Evolutionary conservation across 2,888 invertebrate species (phyloP).

Genomic region (Brenthis hecate): DNA sequence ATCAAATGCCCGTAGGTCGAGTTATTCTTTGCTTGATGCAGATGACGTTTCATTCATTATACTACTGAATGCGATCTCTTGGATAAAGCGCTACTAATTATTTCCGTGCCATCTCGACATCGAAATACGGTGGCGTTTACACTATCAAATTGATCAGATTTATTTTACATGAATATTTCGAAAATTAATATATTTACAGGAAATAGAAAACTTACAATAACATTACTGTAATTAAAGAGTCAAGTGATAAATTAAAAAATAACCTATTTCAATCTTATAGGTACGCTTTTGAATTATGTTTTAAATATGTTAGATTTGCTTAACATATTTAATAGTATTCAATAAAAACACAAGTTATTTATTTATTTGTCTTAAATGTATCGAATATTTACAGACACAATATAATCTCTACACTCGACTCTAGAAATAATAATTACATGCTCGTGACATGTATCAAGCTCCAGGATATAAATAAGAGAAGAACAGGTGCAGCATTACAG

Average conservation of each 20-base stretch:
- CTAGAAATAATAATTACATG: slow-evolving; percentile 47
- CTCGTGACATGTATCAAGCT: slow-evolving; percentile 48
- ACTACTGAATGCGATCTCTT: slow-evolving; percentile 72
- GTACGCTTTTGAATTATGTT: too few species aligned
- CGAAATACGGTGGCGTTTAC: slow-evolving; percentile 55
- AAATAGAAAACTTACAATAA: not conserved
- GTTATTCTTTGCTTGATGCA: slow-evolving; percentile 26
- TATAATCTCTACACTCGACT: slow-evolving; percentile 34
- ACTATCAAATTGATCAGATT: slow-evolving; percentile 37
- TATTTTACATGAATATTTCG: not conserved
- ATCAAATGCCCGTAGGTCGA: slow-evolving; percentile 15
- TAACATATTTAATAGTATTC: too few species aligned
- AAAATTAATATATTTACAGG: not conserved
- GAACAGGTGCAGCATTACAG: slow-evolving; percentile 63
- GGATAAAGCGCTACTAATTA: slow-evolving; percentile 76
- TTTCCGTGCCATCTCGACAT: slow-evolving; percentile 71
- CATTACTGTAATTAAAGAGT: not conserved
- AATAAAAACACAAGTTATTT: too few species aligned
- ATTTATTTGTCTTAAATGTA: too few species aligned
- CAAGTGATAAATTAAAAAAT: not conserved
- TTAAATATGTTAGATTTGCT: too few species aligned
- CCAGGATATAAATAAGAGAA: slow-evolving; percentile 59
- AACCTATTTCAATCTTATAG: too few species aligned
- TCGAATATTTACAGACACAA: too few species aligned
- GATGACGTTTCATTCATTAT: slow-evolving; percentile 71